These are phyloP conservation scores for Oplegnathus fasciatus DNA, from an alignment of 2,113 vertebrate genomes.

Conservation along the genomic window DNA sequence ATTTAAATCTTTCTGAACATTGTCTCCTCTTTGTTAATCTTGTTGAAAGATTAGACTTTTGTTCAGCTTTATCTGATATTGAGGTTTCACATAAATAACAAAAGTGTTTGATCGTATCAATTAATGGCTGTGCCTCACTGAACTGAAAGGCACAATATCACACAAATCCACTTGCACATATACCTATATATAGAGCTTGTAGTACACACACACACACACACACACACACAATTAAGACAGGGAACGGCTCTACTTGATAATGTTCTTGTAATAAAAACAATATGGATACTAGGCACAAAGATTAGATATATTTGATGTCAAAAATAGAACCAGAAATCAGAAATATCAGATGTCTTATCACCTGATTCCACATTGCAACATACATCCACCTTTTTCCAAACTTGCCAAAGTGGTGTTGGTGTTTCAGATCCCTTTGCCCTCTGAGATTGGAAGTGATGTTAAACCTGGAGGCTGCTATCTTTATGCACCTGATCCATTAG, in stretches of 20 bases:
- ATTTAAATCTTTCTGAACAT: slow-evolving; percentile 59
- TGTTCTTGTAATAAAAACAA: slow-evolving; percentile 12
- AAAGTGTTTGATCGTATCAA: slow-evolving; percentile 80
- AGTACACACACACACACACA: not conserved
- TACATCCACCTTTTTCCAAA: slow-evolving; percentile 14
- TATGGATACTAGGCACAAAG: not conserved
- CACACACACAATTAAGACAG: not conserved
- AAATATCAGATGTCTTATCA: slow-evolving; percentile 16
- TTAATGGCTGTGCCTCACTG: slow-evolving; percentile 58
- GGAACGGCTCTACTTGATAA: slow-evolving; percentile 3
- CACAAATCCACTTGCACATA: slow-evolving; percentile 13
- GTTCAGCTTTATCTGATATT: slow-evolving; percentile 76
- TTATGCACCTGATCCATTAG: slow-evolving; percentile 58
- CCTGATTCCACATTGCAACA: slow-evolving; percentile 18
- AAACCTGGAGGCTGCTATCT: slow-evolving; percentile 47
- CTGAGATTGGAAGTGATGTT: slow-evolving; percentile 23
- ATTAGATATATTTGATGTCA: slow-evolving; percentile 22
- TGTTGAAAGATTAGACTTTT: slow-evolving; percentile 81
- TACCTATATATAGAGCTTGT: slow-evolving; percentile 17
- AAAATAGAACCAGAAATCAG: not conserved
- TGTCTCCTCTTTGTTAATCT: slow-evolving; percentile 76
- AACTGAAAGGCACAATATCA: slow-evolving; percentile 46
- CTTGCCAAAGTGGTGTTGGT: slow-evolving; percentile 10
- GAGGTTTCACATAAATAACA: slow-evolving; percentile 80
- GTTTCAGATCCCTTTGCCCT: slow-evolving; percentile 40